Percentiles rank a stretch among this genome's conserved stretches.
phyloP scores from a whole-genome alignment of 2,888 invertebrate species.

The Diaprepes abbreviatus region DNA sequence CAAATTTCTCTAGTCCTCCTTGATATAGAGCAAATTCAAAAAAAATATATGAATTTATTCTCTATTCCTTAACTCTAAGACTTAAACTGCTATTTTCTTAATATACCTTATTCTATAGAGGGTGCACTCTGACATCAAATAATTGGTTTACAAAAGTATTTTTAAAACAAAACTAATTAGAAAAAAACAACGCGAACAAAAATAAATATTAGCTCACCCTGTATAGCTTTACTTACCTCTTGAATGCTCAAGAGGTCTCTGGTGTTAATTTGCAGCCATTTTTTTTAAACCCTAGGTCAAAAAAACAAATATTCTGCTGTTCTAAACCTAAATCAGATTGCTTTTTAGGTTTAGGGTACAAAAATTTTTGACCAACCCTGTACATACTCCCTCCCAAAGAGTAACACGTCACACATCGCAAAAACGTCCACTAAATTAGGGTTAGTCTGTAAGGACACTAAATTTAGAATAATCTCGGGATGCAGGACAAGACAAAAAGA shows the following conservation, averaged over 20 bases:
- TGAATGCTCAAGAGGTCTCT: neutral
- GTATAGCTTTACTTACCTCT: neutral
- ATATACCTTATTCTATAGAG: neutral
- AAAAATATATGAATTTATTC: conserved; percentile 46
- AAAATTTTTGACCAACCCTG: conserved; percentile 28
- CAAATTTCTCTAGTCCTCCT: conserved; percentile 53
- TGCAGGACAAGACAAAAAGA: conserved; percentile 4
- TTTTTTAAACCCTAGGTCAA: conserved; percentile 15
- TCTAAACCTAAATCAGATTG: neutral
- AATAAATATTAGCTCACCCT: conserved; percentile 2
- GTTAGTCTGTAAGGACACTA: conserved; percentile 59
- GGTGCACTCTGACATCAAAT: neutral
- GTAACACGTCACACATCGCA: conserved; percentile 64
- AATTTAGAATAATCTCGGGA: conserved; percentile 53
- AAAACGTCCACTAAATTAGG: conserved; percentile 69
- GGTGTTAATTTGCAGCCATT: conserved; percentile 24
- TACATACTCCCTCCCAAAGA: conserved; percentile 47
- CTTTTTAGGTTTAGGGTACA: neutral
- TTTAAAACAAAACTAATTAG: no score
- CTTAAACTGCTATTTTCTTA: neutral
- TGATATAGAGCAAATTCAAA: conserved; percentile 18
- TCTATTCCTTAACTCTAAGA: conserved; percentile 26
- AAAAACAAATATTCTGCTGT: neutral
- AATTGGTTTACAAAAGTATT: no score
- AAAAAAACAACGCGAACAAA: neutral